phyloP scores from a whole-genome alignment of 2,888 invertebrate genomes.

The Rhogogaster chlorosoma region DNA sequence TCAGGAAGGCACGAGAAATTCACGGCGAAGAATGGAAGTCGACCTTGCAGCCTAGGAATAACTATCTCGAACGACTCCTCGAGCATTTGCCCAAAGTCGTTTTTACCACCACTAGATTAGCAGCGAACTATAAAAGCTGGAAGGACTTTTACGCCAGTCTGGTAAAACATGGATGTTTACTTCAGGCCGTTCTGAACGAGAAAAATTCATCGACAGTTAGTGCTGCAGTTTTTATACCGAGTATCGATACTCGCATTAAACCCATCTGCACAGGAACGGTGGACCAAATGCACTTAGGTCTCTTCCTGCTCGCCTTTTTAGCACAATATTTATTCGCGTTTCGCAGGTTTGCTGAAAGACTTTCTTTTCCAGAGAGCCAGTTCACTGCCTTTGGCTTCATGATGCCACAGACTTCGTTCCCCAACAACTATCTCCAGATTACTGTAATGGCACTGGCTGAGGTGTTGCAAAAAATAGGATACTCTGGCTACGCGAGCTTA shows the following conservation, averaged over 20 bases:
- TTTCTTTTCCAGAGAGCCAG: constrained; percentile 46
- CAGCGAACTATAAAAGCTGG: constrained; percentile 58
- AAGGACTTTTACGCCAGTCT: constrained; percentile 60
- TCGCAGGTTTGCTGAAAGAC: background rate
- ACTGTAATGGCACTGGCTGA: constrained; percentile 56
- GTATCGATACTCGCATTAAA: constrained; percentile 43
- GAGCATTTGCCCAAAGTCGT: constrained; percentile 60
- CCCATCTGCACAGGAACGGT: constrained; percentile 63
- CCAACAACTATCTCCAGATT: constrained; percentile 54
- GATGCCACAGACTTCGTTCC: constrained; percentile 62
- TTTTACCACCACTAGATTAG: constrained; percentile 54
- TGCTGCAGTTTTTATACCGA: constrained; percentile 59
- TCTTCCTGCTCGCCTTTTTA: constrained; percentile 1
- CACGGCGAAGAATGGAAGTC: constrained; percentile 58
- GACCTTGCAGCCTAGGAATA: constrained; percentile 38
- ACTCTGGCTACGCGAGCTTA: constrained; percentile 62
- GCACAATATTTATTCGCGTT: background rate
- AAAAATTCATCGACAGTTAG: constrained; percentile 55
- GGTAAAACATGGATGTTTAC: constrained; percentile 61
- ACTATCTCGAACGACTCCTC: constrained; percentile 54
- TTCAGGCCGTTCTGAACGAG: constrained; percentile 61
- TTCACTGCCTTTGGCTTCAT: constrained; percentile 56
- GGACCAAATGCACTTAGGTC: constrained; percentile 60
- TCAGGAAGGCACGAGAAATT: constrained; percentile 59
- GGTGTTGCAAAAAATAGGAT: constrained; percentile 59